Evolutionary conservation across 2,888 invertebrate species (phyloP), one percentile per base, ranked within the genome.

Genomic region (Leucozona laternaria): DNA sequence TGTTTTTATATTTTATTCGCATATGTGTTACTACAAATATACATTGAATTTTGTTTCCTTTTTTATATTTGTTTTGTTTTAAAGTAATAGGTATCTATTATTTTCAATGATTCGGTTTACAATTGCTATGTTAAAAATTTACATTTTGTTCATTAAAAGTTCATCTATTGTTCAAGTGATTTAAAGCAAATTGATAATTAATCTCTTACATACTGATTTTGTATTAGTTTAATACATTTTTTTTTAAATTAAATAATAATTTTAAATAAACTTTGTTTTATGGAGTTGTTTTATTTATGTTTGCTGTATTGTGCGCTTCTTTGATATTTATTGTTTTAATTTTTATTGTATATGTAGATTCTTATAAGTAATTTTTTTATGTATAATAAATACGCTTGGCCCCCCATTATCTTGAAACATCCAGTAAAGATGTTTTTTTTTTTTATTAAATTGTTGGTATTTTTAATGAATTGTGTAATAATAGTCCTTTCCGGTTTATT

Each of bases 401-500:
- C 84, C 84, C 84, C 80, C 84, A 80, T 76, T 58, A 77, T 76
- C 72, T 85, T 85, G 84, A 80, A 85, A 85, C 76, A 66, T 80
- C 66, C 64, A 72, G 79, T 58, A 72, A 76, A 80, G 66, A 85
- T 79, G 57, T 60, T 55, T 70, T 66, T 43, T 28, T 2, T 37
- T 58, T 55, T n/a, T n/a, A 48, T 43, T 45, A 28, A 34, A 45
- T 60, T 37, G 5, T 62, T 34, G 60, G 40, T 50, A 8, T 37
- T 37, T n/a, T 60, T 40, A 40, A 22, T 15, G 25, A 62, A 40
- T 40, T 58, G 15, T 22, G 20, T 34, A 28, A 28, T 55, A 28
- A 20, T n/a, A 55, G 28, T 55, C 28, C 55, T n/a, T 31, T 31
- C 4, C 17, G 17, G n/a, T n/a, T 57, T 57, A 31, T 25, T 48